Evolutionary conservation across 2,888 invertebrate species (phyloP), one percentile per base, ranked within the genome.

Genomic region (Macroteleia sp.): DNA sequence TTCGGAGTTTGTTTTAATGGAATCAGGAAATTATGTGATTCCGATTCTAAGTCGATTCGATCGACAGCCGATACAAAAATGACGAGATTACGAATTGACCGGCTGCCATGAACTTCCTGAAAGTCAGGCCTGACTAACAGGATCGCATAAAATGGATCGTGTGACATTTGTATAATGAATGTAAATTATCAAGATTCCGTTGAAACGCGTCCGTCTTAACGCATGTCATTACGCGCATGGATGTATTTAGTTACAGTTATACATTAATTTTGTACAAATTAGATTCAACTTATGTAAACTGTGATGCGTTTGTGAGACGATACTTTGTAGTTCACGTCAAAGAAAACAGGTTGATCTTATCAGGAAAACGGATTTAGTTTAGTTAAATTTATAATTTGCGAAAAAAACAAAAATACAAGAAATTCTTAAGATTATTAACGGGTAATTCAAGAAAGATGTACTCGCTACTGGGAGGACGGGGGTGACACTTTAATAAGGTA

Each of bases 141-240:
- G 69, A 75, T 56, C 61, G 42, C 14, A 61, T 41, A 69, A 75
- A 75, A 69, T 62, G 52, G 75, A 75, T 75, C 67, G 69, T 69
- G 62, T 41, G 75, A 75, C 75, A 57, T 36, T 75, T 41, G 50
- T 17, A 36, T 46, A 62, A 62, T 48, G 48, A 48, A 67, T 75
- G 67, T 48, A 67, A 67, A 75, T 75, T 41, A 46, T 61, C 28
- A 10, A 22, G 32, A 62, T 41, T 67, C 61, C 62, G 56, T 46
- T 66, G 48, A 57, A 66, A 74, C 34, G 73, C 50, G 25, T 25
- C 17, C 57, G 25, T 44, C 30, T 16, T 41, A 32, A 19, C 66
- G 44, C 62, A 34, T 73, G 57, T 73, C 50, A 64, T 67, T 67
- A 59, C 19, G 56, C 61, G 20, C 42, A 44, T 48, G 50, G 22